Evolutionary conservation across 2,888 invertebrate genomes (phyloP), one percentile per base, ranked within the genome.

Genomic region (Diarsia brunnea): DNA sequence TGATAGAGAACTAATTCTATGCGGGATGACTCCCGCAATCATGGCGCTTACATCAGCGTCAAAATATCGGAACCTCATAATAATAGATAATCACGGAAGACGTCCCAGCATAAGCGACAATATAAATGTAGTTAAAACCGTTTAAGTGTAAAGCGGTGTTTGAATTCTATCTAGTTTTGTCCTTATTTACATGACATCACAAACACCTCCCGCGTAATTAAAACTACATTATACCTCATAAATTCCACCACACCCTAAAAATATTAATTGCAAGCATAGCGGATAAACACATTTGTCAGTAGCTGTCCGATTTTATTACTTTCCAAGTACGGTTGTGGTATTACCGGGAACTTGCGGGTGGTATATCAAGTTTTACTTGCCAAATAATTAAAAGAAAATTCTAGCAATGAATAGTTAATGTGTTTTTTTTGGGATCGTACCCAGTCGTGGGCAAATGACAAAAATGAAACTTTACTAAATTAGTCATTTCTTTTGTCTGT

Each of bases 231-330:
- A 21, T 38, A 14, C n/a, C 21, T 68, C 14, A 51, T 16, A 49
- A 43, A 24, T 73, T 66, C 0, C 19, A 78, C 73, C 69, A 66
- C 47, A 66, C 65, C 2, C 82, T 31, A 81, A 63, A 78, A 70
- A 70, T 75, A 75, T 77, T 77, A 73, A 85, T 79, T 85, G 79
- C 58, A 68, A 78, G 58, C 64, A 74, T 67, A 65, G 65, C 53
- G 75, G 76, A 88, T 84, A 78, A 81, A 79, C 77, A 83, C 89
- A 90, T 92, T 91, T 89, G 87, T 92, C 90, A 90, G 87, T 78
- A 78, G 76, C 87, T 88, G 88, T 89, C 89, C 74, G 73, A 88
- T 90, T 91, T 91, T 91, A 90, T 90, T 90, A 86, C 87, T 61
- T 81, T 84, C 76, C 74, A 80, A 82, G 68, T 74, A 81, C 83